Percentiles rank a stretch among this genome's conserved stretches.
These are phyloP conservation scores for Sylvia atricapilla DNA, from an alignment of 2,113 vertebrate genomes.

Conservation along the genomic window DNA sequence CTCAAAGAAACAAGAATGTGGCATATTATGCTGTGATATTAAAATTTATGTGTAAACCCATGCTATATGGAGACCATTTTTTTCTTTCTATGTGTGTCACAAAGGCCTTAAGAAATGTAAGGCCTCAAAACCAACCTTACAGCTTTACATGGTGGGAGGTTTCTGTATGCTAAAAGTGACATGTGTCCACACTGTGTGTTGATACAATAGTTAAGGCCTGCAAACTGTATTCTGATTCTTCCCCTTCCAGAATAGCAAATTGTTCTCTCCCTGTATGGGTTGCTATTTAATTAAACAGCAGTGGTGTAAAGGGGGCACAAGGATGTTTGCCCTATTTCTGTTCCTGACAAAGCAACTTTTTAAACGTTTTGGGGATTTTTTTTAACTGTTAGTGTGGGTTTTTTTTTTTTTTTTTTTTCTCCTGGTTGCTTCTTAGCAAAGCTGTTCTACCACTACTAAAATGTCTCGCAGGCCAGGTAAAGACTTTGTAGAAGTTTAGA, in stretches of 20 bases:
- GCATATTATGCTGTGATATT: not conserved
- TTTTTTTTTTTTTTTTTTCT: too few relatives aligned
- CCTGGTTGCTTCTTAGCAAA: not conserved
- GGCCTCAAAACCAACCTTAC: not conserved
- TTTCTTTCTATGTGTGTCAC: not conserved
- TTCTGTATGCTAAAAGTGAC: not conserved
- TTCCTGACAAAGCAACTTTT: not conserved
- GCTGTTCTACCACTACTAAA: not conserved
- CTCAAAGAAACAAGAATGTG: not conserved
- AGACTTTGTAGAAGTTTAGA: not conserved
- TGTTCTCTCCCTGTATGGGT: not conserved
- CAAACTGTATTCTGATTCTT: not conserved
- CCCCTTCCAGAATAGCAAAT: not conserved
- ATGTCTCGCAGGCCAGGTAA: not conserved
- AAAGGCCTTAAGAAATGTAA: not conserved
- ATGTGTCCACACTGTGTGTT: rapidly evolving
- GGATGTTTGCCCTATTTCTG: not conserved
- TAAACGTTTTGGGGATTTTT: not conserved
- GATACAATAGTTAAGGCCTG: not conserved
- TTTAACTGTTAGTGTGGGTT: not conserved
- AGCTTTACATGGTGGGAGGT: not conserved
- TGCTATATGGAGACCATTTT: not conserved
- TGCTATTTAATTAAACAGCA: not conserved
- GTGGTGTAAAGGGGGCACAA: not conserved
- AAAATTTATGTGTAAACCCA: not conserved